Evolutionary conservation across 2,113 vertebrate species (phyloP).

Genomic region (Choloepus hoffmanni): DNA sequence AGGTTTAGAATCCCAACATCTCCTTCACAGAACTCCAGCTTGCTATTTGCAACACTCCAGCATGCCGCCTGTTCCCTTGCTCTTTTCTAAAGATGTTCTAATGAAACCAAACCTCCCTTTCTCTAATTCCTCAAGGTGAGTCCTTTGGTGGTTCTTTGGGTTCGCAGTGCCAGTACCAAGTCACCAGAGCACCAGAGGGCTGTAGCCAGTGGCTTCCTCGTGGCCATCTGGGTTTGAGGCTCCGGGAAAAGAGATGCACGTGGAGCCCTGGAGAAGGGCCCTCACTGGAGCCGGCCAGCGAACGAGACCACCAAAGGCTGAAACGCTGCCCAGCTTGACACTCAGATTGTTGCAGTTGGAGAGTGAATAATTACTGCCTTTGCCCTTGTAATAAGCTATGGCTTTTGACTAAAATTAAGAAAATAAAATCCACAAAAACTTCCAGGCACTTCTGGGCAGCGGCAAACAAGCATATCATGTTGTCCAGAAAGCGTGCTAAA

Average conservation of each 20-base stretch:
- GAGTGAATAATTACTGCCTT: neutral
- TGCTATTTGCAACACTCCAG: neutral
- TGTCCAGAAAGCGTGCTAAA: neutral
- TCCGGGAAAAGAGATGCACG: neutral
- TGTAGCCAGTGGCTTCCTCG: too few species aligned
- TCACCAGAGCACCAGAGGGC: neutral
- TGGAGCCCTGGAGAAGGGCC: neutral
- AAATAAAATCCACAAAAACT: slow-evolving; percentile 37
- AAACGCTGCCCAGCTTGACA: neutral
- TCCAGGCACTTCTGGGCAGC: neutral
- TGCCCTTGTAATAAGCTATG: neutral
- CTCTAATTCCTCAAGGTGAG: neutral
- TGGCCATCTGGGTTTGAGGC: neutral
- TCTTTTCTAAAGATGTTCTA: neutral
- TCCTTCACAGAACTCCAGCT: neutral
- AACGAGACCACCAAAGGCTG: neutral
- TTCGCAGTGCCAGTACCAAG: neutral
- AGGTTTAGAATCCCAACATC: neutral
- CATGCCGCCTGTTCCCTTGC: neutral
- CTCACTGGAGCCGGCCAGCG: neutral
- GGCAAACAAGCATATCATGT: neutral
- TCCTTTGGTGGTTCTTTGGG: neutral
- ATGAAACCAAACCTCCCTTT: neutral
- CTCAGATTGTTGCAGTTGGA: neutral
- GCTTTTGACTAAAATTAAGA: slow-evolving; percentile 42